A percentile compares a stretch with the other conserved stretches of the same genome.
Conservation (phyloP, 2,888 invertebrate species). For the Cyrtodaria siliqua region DNA sequence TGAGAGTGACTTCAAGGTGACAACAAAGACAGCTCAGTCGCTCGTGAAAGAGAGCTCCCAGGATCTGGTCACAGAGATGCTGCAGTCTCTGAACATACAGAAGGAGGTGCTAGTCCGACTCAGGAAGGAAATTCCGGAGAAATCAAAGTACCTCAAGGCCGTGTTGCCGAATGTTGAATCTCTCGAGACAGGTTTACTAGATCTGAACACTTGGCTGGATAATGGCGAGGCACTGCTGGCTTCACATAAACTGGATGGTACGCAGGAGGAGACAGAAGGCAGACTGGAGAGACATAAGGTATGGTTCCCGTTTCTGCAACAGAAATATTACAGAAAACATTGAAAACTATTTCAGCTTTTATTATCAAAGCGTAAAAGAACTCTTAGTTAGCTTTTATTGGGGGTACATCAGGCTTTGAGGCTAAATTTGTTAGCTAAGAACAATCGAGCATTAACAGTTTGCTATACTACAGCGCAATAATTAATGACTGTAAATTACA, state of each 20-base stretch:
- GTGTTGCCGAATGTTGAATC: constrained; percentile 92
- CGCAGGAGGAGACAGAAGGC: constrained; percentile 91
- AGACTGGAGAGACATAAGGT: constrained; percentile 93
- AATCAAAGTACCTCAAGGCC: constrained; percentile 88
- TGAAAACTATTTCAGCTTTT: too few relatives aligned
- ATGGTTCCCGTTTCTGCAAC: too few relatives aligned
- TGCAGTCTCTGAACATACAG: constrained; percentile 90
- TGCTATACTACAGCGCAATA: too few relatives aligned
- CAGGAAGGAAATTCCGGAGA: constrained; percentile 91
- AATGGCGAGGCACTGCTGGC: constrained; percentile 92
- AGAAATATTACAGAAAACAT: too few relatives aligned
- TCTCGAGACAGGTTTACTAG: constrained; percentile 93
- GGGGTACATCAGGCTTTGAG: too few relatives aligned
- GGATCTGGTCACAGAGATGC: constrained; percentile 96
- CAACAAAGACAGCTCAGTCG: constrained; percentile 96
- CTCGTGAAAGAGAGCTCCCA: constrained; percentile 95
- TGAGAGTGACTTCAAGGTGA: constrained; percentile 95
- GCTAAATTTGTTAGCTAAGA: too few relatives aligned
- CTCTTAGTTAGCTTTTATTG: too few relatives aligned
- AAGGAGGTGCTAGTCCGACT: constrained; percentile 83
- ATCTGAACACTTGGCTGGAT: constrained; percentile 95
- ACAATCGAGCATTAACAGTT: too few relatives aligned
- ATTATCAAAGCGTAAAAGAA: too few relatives aligned
- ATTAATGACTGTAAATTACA: too few relatives aligned
- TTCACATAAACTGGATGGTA: constrained; percentile 88